A percentile compares a stretch with the other conserved stretches of the same genome.
phyloP scores from a whole-genome alignment of 2,888 invertebrate genomes.

The Epinotia brunnichana region DNA sequence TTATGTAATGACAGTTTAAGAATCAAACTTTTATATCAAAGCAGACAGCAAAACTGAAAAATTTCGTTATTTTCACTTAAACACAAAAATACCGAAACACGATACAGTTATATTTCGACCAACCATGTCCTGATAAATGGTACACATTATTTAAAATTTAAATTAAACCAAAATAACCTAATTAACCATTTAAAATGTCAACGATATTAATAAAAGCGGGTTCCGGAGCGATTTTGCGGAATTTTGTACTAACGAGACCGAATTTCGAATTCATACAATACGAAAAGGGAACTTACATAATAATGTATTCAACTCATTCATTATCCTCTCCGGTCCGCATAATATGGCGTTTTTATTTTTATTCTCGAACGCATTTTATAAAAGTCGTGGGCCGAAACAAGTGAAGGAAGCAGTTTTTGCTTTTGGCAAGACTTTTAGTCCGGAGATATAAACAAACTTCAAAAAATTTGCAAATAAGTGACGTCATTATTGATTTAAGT shows the following conservation, averaged over 20 bases:
- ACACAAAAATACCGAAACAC: background rate
- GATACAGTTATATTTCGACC: slow-evolving; percentile 6
- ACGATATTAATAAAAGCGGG: slow-evolving; percentile 33
- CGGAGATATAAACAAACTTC: too few relatives aligned
- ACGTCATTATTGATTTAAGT: too few relatives aligned
- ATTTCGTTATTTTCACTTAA: background rate
- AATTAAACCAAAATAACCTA: slow-evolving; percentile 31
- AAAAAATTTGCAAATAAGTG: too few relatives aligned
- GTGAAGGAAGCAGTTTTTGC: slow-evolving; percentile 8
- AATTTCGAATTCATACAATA: slow-evolving; percentile 45
- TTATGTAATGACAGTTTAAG: too few relatives aligned
- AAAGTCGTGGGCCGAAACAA: slow-evolving; percentile 15
- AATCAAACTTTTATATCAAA: too few relatives aligned
- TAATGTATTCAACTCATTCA: slow-evolving; percentile 45
- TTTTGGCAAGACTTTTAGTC: background rate
- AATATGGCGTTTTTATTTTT: slow-evolving; percentile 21
- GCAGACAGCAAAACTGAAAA: background rate
- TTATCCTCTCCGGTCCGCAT: slow-evolving; percentile 43
- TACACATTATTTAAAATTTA: slow-evolving; percentile 28
- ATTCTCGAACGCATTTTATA: slow-evolving; percentile 35
- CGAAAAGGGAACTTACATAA: slow-evolving; percentile 44
- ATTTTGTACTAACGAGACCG: slow-evolving; percentile 41
- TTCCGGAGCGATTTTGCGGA: slow-evolving; percentile 30
- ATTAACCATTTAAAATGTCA: slow-evolving; percentile 39
- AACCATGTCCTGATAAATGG: slow-evolving; percentile 20